A percentile compares a stretch with the other conserved stretches of the same genome.
Conservation (phyloP, 2,797 vertebrate genomes). For the Clarias platycephalus region DNA sequence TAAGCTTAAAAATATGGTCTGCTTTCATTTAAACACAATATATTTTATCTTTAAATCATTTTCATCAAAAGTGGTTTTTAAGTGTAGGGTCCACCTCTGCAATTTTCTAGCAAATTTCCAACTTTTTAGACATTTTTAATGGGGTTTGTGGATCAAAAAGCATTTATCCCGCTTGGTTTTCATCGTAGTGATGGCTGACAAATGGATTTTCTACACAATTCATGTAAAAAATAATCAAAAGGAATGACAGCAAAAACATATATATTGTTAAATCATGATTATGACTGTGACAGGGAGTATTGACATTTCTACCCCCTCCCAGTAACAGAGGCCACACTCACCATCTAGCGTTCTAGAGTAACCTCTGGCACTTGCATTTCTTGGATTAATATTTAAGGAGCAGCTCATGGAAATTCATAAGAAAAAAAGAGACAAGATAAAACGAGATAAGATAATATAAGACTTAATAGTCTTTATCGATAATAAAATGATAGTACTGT, state of each 20-base stretch:
- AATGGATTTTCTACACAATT: background rate
- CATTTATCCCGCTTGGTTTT: background rate
- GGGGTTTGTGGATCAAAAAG: background rate
- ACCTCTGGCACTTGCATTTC: background rate
- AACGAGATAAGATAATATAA: background rate
- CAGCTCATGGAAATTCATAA: background rate
- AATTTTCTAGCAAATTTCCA: background rate
- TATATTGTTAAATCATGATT: background rate
- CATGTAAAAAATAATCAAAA: background rate
- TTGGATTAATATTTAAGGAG: background rate
- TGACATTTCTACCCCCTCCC: background rate
- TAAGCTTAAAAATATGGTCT: background rate
- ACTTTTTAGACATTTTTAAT: background rate
- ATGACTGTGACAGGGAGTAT: background rate
- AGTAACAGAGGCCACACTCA: background rate
- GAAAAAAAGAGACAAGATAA: background rate
- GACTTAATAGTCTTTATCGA: too few relatives aligned
- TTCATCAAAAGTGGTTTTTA: background rate
- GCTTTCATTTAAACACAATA: background rate
- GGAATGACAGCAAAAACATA: background rate
- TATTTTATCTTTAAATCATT: background rate
- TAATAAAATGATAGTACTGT: too few relatives aligned
- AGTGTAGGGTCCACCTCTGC: too few relatives aligned
- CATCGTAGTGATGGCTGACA: background rate
- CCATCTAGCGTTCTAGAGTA: background rate